Conservation (phyloP, 2,113 vertebrate species). For the Chamaetylas fuelleborni region DNA sequence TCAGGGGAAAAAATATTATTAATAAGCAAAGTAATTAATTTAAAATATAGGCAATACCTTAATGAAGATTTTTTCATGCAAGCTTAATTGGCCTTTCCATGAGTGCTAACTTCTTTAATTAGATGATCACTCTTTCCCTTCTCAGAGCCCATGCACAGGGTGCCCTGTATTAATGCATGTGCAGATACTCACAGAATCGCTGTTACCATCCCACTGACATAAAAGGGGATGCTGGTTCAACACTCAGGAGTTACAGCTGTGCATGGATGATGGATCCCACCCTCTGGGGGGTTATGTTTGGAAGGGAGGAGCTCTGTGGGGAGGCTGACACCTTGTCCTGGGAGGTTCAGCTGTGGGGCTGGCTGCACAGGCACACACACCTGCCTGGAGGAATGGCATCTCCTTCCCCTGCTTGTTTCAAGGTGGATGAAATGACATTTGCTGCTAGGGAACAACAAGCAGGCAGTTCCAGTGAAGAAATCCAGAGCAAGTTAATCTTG, state of each 20-base stretch:
- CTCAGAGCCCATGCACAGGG: background rate
- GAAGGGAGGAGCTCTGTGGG: background rate
- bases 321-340: accelerated
- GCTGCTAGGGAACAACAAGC: background rate
- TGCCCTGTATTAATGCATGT: accelerated
- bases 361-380: background rate
- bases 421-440: background rate
- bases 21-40: background rate
- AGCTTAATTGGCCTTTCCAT: background rate
- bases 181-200: background rate
- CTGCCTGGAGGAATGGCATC: background rate
- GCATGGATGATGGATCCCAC: background rate
- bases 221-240: background rate
- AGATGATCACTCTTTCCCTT: background rate
- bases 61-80: background rate
- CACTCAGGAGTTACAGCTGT: background rate
- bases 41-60: background rate
- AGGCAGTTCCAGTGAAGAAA: background rate
- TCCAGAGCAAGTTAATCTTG: background rate
- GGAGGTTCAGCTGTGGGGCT: background rate
- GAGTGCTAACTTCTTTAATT: background rate
- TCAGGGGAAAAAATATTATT: background rate
- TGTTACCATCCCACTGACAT: too few species aligned
- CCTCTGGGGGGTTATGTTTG: background rate
- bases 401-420: background rate